These are phyloP conservation scores for Metridium senile DNA, from an alignment of 92 coral and sea anemone species.

Conservation along the genomic window DNA sequence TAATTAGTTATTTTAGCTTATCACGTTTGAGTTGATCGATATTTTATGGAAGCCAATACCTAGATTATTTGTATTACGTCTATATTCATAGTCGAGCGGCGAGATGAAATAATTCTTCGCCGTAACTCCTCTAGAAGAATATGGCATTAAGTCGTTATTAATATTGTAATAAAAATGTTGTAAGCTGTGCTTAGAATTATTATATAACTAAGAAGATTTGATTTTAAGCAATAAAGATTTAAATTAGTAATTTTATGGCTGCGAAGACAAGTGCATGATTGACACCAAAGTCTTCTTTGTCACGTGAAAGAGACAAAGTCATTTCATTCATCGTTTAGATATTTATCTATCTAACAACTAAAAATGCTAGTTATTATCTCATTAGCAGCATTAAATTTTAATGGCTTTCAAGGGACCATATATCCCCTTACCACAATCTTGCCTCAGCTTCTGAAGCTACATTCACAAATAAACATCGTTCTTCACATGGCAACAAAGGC, in stretches of 20 bases:
- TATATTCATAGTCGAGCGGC: neutral
- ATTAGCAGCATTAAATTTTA: too few species aligned
- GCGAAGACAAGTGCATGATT: neutral
- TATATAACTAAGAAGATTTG: too few species aligned
- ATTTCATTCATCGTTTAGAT: neutral
- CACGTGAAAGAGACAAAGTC: neutral
- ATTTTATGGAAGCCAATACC: neutral
- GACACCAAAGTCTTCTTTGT: neutral
- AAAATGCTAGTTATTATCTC: neutral
- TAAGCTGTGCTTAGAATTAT: too few species aligned
- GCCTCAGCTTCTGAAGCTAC: neutral
- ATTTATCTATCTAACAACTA: neutral
- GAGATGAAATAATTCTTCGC: neutral
- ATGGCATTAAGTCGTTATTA: too few species aligned
- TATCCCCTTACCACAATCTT: too few species aligned
- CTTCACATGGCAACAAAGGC: conserved; percentile 2
- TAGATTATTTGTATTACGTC: neutral
- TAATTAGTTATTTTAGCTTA: neutral
- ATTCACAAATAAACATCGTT: neutral
- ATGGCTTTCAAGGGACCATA: too few species aligned
- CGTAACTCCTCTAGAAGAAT: too few species aligned
- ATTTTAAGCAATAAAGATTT: too few species aligned
- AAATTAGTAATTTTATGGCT: too few species aligned
- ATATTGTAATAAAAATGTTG: too few species aligned
- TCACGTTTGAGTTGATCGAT: neutral